Evolutionary conservation across 2,888 invertebrate genomes (phyloP).

Genomic region (Meteorus cinctellus): DNA sequence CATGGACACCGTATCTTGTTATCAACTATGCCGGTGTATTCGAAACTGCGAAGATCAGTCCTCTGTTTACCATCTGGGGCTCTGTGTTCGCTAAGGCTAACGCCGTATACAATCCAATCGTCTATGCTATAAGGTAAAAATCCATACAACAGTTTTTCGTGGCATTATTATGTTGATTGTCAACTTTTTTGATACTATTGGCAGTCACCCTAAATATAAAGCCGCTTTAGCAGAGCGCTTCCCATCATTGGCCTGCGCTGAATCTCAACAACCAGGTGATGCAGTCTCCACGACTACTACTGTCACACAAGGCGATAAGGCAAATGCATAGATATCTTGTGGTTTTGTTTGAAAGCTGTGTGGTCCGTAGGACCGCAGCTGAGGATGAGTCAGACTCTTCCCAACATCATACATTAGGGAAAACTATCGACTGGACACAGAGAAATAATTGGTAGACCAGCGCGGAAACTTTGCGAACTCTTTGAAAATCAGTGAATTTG

Average conservation of each 20-base stretch:
- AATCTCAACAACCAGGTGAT: conserved; percentile 75
- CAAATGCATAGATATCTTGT: conserved; percentile 62
- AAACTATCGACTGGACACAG: not conserved
- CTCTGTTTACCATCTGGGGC: conserved; percentile 90
- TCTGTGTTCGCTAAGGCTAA: conserved; percentile 94
- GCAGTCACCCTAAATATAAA: conserved; percentile 86
- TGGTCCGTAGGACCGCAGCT: not conserved
- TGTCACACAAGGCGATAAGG: conserved; percentile 79
- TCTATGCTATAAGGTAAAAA: conserved; percentile 89
- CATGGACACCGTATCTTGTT: conserved; percentile 92
- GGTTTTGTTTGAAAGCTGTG: not conserved
- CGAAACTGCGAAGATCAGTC: conserved; percentile 82
- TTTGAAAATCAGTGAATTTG: not conserved
- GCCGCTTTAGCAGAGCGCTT: conserved; percentile 84
- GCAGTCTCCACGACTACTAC: conserved; percentile 81
- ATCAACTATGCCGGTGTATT: conserved; percentile 89
- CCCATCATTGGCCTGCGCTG: conserved; percentile 83
- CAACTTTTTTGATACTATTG: not conserved
- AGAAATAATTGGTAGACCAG: not conserved
- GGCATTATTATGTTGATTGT: not conserved
- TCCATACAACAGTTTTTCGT: not conserved
- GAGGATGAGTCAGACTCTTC: conserved; percentile 3
- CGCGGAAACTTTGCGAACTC: conserved; percentile 7
- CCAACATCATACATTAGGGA: not conserved
- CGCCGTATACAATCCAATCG: conserved; percentile 92